Evolutionary conservation across 53 echinoderm and acorn worm species (phyloP), one percentile per base, ranked within the genome.

Genomic region (Antedon mediterranea): DNA sequence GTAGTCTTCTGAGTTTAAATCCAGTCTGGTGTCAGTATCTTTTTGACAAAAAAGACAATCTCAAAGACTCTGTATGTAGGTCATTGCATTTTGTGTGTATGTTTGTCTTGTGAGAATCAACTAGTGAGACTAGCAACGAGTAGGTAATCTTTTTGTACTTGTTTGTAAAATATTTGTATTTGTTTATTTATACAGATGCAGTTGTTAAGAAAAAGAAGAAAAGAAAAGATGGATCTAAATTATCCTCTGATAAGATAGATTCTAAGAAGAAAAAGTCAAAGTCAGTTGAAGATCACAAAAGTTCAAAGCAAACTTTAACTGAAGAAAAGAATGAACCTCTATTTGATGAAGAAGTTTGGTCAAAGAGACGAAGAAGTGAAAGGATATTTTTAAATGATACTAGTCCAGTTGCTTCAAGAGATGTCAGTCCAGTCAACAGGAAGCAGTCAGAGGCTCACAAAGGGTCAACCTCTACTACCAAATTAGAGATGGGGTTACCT

Each of bases 331-430:
- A 34, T 20, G 34, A 80, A 43, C 80, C 89, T 18, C 76, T 83
- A 77, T 92, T 95, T 77, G 92, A 98, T 81, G 91, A 87, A 43
- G 85, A 88, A 71, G 85, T 80, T 72, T 92, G 91, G 98, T 88
- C 86, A 0, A 79, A 89, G 28, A 76, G 76, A 28, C 79, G 98
- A 43, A 74, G 98, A 72, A 98, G 98, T 72, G 98, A 98, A 82
- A 84, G 98, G 74, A 98, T 98, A 73, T 98, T 98, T 77, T 70
- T 98, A 71, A 98, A 88, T 43, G 98, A 98, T 33, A 90, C 86
- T 33, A 98, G 98, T 43, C 98, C 98, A 0, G 86, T 88, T 20
- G 84, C 90, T 27, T 93, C 93, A 8, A 81, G 93, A 26, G 93
- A 93, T 78, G 90, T 88, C 41, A 93, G 93, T 71, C 93, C 93